Evolutionary conservation across 2,797 vertebrate species (phyloP), one percentile per base, ranked within the genome.

Genomic region (Pseudomugil tenellus): DNA sequence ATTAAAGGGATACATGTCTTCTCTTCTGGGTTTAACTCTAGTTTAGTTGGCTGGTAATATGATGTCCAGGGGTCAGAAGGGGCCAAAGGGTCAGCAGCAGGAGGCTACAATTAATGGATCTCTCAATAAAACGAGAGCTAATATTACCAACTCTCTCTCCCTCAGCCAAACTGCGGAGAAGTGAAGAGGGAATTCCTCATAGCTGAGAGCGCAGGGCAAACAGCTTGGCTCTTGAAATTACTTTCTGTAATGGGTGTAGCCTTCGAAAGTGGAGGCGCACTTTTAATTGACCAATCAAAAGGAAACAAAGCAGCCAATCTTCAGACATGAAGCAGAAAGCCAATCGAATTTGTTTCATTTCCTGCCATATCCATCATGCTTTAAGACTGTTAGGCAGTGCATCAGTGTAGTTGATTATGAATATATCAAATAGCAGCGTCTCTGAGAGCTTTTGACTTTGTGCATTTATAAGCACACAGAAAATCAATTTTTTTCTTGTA

Each of bases 21-120:
- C 43, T 56, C 49, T 25, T 51, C 66, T 41, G 66, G 29, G 67
- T 69, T 65, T 48, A 59, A 75, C 63, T 77, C 67, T 14, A 28
- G 64, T 81, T 82, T 70, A 70, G 60, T 57, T 19, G 43, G 32
- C 63, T 74, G 72, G 91, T 93, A 93, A 92, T 90, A 89, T 91
- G 92, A 94, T 94, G 92, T 94, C 86, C 79, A 70, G 76, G 84
- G 94, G 92, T 95, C 92, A 92, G 74, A 59, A 14, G 63, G 67
- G 91, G 93, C 92, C 91, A 93, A 69, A 67, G 78, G 93, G 91
- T 95, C 93, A 92, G 78, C 43, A 63, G 89, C 89, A 93, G 90
- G 89, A 92, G 84, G 87, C 92, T 91, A 41, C 81, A 84, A 93
- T 94, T 94, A 94, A 94, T 94, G 93, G 93, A 93, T 90, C 92